Conservation (phyloP, 2,888 invertebrate genomes). For the Drosophila nigricruria region DNA sequence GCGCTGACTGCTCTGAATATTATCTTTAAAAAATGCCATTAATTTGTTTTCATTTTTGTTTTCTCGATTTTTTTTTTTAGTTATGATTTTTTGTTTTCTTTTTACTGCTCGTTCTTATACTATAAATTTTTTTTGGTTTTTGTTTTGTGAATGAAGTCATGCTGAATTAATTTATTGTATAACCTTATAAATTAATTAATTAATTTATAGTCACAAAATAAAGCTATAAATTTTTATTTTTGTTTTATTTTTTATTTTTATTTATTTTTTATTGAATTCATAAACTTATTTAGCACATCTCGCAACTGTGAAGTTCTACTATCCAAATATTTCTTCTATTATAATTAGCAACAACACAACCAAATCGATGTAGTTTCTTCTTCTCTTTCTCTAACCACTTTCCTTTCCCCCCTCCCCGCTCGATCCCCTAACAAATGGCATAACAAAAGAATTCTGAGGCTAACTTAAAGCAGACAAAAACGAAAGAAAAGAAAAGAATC, state of each 20-base stretch:
- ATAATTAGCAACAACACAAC: constrained; percentile 83
- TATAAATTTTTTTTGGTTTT: constrained; percentile 16
- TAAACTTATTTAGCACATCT: constrained; percentile 45
- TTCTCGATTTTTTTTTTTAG: constrained; percentile 16
- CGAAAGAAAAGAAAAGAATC: constrained; percentile 47
- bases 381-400: constrained; percentile 21
- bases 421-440: constrained; percentile 30
- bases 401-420: not conserved
- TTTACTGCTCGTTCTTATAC: constrained; percentile 27
- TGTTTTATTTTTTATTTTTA: not conserved
- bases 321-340: constrained; percentile 47
- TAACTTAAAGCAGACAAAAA: constrained; percentile 37
- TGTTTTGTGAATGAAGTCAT: constrained; percentile 56
- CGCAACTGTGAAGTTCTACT: constrained; percentile 16
- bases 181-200: constrained; percentile 75
- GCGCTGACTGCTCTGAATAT: constrained; percentile 62
- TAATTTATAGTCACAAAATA: constrained; percentile 77
- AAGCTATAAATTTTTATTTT: constrained; percentile 67
- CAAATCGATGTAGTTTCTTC: constrained; percentile 83
- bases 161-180: constrained; percentile 71
- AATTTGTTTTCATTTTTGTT: constrained; percentile 33
- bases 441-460: constrained; percentile 42
- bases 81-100: constrained; percentile 17
- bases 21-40: constrained; percentile 62
- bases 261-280: constrained; percentile 51